Evolutionary conservation across 1,140 invertebrate species (phyloP).

Genomic region (Nasonia longicornis): DNA sequence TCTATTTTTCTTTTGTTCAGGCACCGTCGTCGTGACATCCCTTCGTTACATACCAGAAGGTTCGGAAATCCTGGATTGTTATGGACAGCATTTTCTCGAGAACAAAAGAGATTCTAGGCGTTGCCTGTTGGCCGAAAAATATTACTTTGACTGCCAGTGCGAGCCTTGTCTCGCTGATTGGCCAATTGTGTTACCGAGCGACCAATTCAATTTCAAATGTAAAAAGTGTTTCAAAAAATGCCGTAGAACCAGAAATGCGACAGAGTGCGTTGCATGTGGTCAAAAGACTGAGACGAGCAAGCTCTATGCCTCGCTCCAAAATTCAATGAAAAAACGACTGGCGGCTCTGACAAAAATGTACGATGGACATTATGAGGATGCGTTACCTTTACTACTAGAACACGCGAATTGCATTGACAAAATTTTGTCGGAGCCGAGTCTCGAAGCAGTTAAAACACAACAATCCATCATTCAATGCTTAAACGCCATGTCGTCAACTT

Average conservation of each 20-base stretch:
- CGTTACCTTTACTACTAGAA: conserved; percentile 58
- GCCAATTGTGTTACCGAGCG: conserved; percentile 55
- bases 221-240: conserved; percentile 45
- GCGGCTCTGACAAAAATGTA: conserved; percentile 61
- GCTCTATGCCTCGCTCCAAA: conserved; percentile 51
- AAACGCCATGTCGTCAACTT: conserved; percentile 57
- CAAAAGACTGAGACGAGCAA: conserved; percentile 53
- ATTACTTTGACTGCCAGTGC: conserved; percentile 73
- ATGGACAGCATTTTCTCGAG: conserved; percentile 72
- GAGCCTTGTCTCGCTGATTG: conserved; percentile 71
- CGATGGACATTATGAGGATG: conserved; percentile 59
- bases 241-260: conserved; percentile 5
- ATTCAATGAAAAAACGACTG: conserved; percentile 58
- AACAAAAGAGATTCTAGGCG: conserved; percentile 61
- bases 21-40: conserved; percentile 68
- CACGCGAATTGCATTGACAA: conserved; percentile 59
- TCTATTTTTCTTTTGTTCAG: conserved; percentile 55
- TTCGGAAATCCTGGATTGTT: conserved; percentile 74
- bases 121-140: conserved; percentile 69
- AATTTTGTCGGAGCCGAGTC: conserved; percentile 55
- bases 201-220: conserved; percentile 54
- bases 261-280: conserved; percentile 52
- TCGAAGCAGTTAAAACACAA: conserved; percentile 66
- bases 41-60: conserved; percentile 67
- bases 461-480: conserved; percentile 67